Percentiles rank a stretch among this genome's conserved stretches.
phyloP scores from a whole-genome alignment of 2,797 vertebrate genomes.

The Onychomys leucogaster region DNA sequence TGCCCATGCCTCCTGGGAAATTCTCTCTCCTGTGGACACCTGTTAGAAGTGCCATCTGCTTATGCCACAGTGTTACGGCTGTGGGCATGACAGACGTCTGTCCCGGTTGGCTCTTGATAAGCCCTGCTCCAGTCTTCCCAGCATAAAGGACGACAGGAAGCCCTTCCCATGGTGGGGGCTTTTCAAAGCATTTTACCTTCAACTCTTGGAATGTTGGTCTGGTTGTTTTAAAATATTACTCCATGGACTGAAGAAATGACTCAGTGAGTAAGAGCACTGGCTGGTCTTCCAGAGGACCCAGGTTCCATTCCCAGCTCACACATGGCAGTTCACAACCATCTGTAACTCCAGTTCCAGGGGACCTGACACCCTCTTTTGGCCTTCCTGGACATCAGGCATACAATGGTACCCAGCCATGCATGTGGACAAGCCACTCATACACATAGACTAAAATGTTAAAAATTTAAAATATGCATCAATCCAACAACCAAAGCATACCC shows the following conservation, averaged over 20 bases:
- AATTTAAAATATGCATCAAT: neutral
- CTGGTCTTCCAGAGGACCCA: neutral
- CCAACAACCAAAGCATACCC: neutral
- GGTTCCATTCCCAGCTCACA: neutral
- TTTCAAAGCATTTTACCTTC: neutral
- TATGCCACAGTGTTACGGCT: neutral
- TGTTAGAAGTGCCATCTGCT: neutral
- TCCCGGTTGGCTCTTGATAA: fast-evolving
- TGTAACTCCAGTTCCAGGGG: neutral
- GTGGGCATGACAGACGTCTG: fast-evolving
- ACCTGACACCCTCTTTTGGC: neutral
- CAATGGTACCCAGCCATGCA: neutral
- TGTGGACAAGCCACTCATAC: neutral
- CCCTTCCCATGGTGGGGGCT: neutral
- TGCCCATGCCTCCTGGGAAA: neutral
- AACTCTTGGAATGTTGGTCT: neutral
- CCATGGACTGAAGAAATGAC: too few species aligned
- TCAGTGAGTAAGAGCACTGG: neutral
- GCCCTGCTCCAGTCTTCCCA: neutral
- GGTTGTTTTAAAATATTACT: neutral
- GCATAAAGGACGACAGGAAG: neutral
- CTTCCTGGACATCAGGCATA: neutral
- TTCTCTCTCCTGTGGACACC: neutral
- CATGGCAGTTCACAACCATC: neutral
- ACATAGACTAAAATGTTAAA: neutral